Evolutionary conservation across 2,888 invertebrate species (phyloP).

Genomic region (Trypoxylon attenuatum): DNA sequence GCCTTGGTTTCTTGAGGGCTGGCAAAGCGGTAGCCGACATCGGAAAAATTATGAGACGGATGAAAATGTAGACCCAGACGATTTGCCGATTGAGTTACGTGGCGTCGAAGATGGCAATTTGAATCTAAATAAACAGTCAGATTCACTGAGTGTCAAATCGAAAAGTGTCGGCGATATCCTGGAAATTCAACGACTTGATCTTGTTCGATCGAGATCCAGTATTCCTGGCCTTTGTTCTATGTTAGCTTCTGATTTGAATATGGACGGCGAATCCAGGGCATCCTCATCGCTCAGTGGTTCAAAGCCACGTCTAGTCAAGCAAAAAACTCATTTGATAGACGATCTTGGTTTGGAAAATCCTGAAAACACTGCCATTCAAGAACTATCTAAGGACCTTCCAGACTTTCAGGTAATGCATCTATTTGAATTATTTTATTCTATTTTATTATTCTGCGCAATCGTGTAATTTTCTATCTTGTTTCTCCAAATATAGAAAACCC

Average conservation of each 20-base stretch:
- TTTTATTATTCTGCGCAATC: too few relatives aligned
- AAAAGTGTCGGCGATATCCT: conserved; percentile 90
- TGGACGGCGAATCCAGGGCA: conserved; percentile 53
- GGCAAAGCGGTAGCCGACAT: conserved; percentile 77
- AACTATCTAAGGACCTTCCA: conserved; percentile 73
- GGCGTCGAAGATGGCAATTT: conserved; percentile 82
- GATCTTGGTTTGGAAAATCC: conserved; percentile 62
- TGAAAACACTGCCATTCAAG: conserved; percentile 79
- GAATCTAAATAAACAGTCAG: conserved; percentile 58
- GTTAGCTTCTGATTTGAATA: conserved; percentile 59
- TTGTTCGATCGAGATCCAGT: conserved; percentile 86
- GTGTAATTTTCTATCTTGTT: background rate
- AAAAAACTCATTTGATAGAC: conserved; percentile 89
- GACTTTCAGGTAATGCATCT: conserved; percentile 76
- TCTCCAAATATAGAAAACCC: background rate
- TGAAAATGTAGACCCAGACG: conserved; percentile 81
- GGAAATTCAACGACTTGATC: conserved; percentile 82
- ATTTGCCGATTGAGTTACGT: conserved; percentile 91
- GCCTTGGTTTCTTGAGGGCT: conserved; percentile 88
- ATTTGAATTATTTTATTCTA: too few relatives aligned
- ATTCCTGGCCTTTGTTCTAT: conserved; percentile 79
- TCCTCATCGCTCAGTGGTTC: conserved; percentile 60
- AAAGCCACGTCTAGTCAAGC: conserved; percentile 87
- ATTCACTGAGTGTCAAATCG: conserved; percentile 82
- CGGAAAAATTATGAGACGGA: conserved; percentile 63